Evolutionary conservation across 2,797 vertebrate genomes (phyloP), one percentile per base, ranked within the genome.

Genomic region (Ceryle rudis): DNA sequence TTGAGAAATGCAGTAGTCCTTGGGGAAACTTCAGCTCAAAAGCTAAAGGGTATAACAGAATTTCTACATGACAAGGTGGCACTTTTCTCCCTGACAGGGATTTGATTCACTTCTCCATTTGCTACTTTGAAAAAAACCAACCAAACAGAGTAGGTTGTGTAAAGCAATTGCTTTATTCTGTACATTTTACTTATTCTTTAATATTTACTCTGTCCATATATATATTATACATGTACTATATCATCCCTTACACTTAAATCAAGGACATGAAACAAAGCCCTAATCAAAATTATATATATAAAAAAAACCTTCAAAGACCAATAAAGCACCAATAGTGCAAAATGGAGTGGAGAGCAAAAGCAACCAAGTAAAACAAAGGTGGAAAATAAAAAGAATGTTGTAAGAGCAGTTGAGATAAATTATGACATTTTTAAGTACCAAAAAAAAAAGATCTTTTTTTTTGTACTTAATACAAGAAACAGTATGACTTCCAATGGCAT

Each of bases 391-490:
- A 91, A 19, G 46, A 91, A 86, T 10, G 26, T 69, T 3, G 0
- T 65, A 93, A 83, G 44, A 86, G 46, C 31, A 66, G 61, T n/a
- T 75, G 51, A 84, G 58, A 91, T 55, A 90, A 96, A 88, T 66
- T 18, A 55, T 51, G 20, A 33, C 28, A 39, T 73, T 85, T 93
- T 62, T 90, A 88, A 84, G 75, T 37, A 81, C 61, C 84, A 86
- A 86, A 73, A 86, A 66, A n/a, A n/a, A n/a, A n/a, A n/a, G n/a
- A n/a, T n/a, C n/a, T n/a, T n/a, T n/a, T n/a, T n/a, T n/a, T n/a
- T n/a, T n/a, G n/a, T n/a, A n/a, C n/a, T 75, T 89, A 88, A 83
- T 94, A 78, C 42, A 72, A 65, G 54, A 75, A 95, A 85, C 12
- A 62, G 28, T 31, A 47, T 58, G 65, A 74, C 69, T 92, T 93